phyloP scores from a whole-genome alignment of 2,888 invertebrate genomes.

The Sicus ferrugineus region DNA sequence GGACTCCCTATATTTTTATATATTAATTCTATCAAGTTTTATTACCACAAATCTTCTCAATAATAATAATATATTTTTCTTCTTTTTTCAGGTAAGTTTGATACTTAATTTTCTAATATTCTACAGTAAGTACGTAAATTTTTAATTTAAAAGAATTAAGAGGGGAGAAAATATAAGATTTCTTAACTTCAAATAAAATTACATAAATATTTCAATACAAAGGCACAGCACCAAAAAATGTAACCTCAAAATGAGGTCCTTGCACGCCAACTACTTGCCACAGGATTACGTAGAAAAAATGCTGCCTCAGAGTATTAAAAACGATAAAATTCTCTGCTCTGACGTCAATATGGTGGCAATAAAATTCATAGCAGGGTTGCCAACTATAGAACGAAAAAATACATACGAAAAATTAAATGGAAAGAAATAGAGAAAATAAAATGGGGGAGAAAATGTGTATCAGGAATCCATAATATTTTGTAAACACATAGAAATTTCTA shows the following conservation, averaged over 20 bases:
- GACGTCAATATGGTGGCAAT: background rate
- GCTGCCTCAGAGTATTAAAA: slow-evolving; percentile 14
- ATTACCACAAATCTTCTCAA: too few relatives aligned
- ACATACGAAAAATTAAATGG: background rate
- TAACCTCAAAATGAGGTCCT: too few relatives aligned
- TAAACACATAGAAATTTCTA: too few relatives aligned
- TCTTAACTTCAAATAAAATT: too few relatives aligned
- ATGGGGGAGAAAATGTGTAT: background rate
- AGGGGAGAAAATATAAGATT: too few relatives aligned
- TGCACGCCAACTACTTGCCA: slow-evolving; percentile 5
- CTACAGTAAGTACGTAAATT: background rate
- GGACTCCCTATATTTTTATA: too few relatives aligned
- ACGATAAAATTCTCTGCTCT: slow-evolving; percentile 2
- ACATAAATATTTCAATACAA: too few relatives aligned
- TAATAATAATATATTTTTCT: background rate
- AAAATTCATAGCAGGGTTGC: slow-evolving; percentile 3
- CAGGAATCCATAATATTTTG: too few relatives aligned
- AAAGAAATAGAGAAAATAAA: background rate
- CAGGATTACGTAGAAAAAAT: slow-evolving; percentile 23
- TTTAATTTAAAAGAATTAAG: background rate
- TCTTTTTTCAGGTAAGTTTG: slow-evolving; percentile 7
- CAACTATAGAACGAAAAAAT: background rate
- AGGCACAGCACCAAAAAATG: too few relatives aligned
- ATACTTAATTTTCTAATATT: background rate
- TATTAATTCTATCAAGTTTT: too few relatives aligned